A percentile compares a stretch with the other conserved stretches of the same genome.
These are phyloP conservation scores for Nysson spinosus DNA, from an alignment of 2,888 invertebrate genomes.

Conservation along the genomic window DNA sequence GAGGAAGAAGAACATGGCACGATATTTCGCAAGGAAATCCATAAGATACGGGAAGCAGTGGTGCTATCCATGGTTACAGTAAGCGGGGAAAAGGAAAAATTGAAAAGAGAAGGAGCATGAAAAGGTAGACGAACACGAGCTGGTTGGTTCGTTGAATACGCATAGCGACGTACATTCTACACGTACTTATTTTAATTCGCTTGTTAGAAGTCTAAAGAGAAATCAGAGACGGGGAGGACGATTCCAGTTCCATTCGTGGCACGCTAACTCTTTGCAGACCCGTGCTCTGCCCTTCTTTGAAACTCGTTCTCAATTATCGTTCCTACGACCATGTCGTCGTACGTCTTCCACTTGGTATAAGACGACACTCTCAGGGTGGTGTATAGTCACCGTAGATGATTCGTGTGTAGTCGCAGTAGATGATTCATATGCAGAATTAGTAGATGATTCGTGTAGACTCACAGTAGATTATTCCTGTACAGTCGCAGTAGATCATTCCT, in stretches of 20 bases:
- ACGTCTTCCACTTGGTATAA: slow-evolving; percentile 15
- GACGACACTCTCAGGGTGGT: too few species aligned
- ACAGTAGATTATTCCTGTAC: too few species aligned
- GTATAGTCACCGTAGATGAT: too few species aligned
- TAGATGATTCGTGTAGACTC: too few species aligned
- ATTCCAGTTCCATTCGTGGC: slow-evolving; percentile 17
- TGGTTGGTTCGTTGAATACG: slow-evolving; percentile 33
- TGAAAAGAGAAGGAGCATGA: slow-evolving; percentile 34
- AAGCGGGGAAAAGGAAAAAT: slow-evolving; percentile 6
- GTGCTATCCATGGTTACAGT: slow-evolving; percentile 8
- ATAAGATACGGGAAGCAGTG: slow-evolving; percentile 31
- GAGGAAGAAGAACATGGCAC: slow-evolving; percentile 24
- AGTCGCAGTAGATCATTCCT: too few species aligned
- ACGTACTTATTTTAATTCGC: slow-evolving; percentile 54
- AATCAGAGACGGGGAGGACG: slow-evolving; percentile 11
- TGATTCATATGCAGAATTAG: too few species aligned
- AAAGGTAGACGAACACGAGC: slow-evolving; percentile 29
- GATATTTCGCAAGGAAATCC: slow-evolving; percentile 35
- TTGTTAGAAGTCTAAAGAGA: slow-evolving; percentile 36
- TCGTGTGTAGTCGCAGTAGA: too few species aligned
- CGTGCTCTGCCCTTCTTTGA: slow-evolving; percentile 19
- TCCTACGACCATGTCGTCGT: slow-evolving; percentile 7
- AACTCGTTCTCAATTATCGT: slow-evolving; percentile 42
- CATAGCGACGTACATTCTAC: slow-evolving; percentile 23
- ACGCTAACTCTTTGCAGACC: neutral